phyloP scores from a whole-genome alignment of 2,113 vertebrate species.

The Ellobius talpinus region DNA sequence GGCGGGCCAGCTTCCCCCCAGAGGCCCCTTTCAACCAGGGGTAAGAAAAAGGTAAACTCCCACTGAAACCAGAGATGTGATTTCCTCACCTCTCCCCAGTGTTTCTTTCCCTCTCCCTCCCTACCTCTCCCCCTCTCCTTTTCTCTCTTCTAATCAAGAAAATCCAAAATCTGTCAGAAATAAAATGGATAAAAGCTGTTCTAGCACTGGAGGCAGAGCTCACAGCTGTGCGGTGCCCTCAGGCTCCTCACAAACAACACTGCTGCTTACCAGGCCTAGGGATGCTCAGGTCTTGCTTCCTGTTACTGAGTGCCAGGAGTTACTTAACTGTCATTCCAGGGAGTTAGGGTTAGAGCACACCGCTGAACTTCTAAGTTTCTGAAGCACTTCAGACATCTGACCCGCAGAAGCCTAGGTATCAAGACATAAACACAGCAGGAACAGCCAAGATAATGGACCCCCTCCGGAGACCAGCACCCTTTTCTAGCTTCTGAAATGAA shows the following conservation, averaged over 20 bases:
- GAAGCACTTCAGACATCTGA: neutral
- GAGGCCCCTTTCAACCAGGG: neutral
- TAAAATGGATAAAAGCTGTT: slow-evolving; percentile 13
- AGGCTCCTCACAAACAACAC: neutral
- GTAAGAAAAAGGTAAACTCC: slow-evolving; percentile 44
- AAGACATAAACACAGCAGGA: neutral
- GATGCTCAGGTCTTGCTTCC: neutral
- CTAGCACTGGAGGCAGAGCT: neutral
- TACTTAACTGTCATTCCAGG: neutral
- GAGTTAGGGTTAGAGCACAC: neutral
- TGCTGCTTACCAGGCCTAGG: neutral
- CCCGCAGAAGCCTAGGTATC: neutral
- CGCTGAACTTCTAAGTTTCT: neutral
- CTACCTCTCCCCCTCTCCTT: neutral
- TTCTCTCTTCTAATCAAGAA: neutral
- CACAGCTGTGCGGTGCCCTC: accelerated
- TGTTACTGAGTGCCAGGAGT: neutral
- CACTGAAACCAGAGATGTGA: slow-evolving; percentile 54
- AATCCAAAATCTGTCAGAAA: slow-evolving; percentile 45
- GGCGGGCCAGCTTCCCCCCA: neutral
- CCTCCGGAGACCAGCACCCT: neutral
- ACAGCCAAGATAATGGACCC: neutral
- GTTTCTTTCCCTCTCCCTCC: too few species aligned
- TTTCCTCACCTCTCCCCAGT: neutral
- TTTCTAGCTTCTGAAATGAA: slow-evolving; percentile 49